Base-by-base conservation (phyloP, 2,888 invertebrate genomes). In the Cabera pusaria region DNA sequence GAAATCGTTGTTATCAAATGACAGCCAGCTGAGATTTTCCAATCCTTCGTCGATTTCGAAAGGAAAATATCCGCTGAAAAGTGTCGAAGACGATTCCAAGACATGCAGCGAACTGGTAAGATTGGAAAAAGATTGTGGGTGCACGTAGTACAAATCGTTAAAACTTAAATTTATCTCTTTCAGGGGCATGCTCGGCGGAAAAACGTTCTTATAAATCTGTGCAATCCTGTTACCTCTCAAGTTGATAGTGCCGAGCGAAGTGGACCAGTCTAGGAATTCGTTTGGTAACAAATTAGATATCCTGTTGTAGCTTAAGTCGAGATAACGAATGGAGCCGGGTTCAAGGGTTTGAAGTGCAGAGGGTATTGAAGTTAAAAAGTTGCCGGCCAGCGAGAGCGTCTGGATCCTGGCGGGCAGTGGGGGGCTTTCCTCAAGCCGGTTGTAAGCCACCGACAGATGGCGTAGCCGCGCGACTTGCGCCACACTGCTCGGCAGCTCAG, bases 121-220 rank as follows among this genome's bases (percentile, higher is more conserved):
- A 59, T 95, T 95, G 40, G 91, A 90, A 71, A 97, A 96, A 7
- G 96, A 94, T 65, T 94, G 92, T 11, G 93, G 92, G 68, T 96
- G 95, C 53, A 98, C 92, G 64, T 94, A 93, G 58, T 93, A 93
- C 49, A 98, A 91, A 64, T 95, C 94, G 79, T 98, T 98, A 80
- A 97, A 97, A 70, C 97, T 97, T 52, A 98, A 86, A 81, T 96
- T 96, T 50, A 98, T 92, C 80, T 97, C 97, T 64, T 94, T 94
- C 54, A 98, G 90, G 53, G 94, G 92, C 49, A 92, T 92, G 31
- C 95, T 90, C 20, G 93, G 93, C 41, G 91, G 90, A 74, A 97
- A 95, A 52, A 94, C 92, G 61, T 92, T 92, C 50, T 92, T 90
- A 64, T 92, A 92, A 55, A 94, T 86, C 72, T 91, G 93, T 17